Conservation (phyloP, 2,113 vertebrate species). For the Malaclemys terrapin region DNA sequence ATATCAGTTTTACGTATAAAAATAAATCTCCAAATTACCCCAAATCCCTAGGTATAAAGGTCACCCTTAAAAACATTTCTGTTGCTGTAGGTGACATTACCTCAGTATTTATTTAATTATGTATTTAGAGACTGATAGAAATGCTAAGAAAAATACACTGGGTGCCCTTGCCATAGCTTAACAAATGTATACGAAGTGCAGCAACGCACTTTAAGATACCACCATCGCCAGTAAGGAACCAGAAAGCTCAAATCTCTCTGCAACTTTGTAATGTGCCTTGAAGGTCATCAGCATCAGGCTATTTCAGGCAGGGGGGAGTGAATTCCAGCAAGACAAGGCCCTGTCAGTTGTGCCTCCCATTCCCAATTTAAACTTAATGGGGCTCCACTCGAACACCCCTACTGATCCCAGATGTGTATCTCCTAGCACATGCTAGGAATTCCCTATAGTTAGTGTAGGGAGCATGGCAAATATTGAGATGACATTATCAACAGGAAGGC, state of each 20-base stretch:
- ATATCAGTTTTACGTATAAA: conserved; percentile 3
- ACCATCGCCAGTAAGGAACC: not conserved
- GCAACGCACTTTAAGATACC: not conserved
- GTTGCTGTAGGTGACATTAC: conserved; percentile 7
- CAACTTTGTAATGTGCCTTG: not conserved
- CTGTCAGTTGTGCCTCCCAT: not conserved
- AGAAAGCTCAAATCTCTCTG: not conserved
- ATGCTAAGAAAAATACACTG: not conserved
- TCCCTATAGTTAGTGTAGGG: not conserved
- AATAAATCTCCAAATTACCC: conserved; percentile 42
- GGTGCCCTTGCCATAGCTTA: not conserved
- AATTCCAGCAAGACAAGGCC: fast-evolving
- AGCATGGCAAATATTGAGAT: conserved; percentile 17
- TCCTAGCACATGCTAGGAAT: fast-evolving
- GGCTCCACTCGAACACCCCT: not conserved
- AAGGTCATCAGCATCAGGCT: not conserved
- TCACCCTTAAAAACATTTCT: conserved; percentile 16
- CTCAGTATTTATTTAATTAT: conserved; percentile 17
- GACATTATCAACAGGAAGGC: conserved; percentile 27
- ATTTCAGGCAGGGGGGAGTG: fast-evolving
- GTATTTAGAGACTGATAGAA: conserved; percentile 15
- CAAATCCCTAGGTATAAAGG: not conserved
- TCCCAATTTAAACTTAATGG: not conserved
- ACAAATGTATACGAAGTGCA: not conserved
- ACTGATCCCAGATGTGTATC: not conserved